Base-by-base conservation (phyloP, 2,888 invertebrate species). In the Ceriagrion tenellum region DNA sequence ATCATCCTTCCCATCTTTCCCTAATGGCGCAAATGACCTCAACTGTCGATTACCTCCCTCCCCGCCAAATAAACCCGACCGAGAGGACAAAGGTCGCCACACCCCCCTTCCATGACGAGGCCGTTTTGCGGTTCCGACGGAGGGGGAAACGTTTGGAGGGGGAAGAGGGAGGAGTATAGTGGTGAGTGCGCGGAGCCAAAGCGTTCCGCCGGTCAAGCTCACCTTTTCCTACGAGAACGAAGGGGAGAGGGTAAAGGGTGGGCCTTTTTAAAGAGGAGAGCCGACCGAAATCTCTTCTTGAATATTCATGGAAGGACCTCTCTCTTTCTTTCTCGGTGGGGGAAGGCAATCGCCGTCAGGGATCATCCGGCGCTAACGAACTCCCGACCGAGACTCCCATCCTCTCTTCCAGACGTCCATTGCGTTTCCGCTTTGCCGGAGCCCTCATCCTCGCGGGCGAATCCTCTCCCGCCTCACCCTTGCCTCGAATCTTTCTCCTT, bases 231-330 rank as follows among this genome's bases (percentile, higher is more conserved):
- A 20, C 74, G 74, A 81, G 93, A 47, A 69, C 69, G 93, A 69
- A 93, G 69, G 35, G 74, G 26, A 69, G 59, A 69, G 47, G 47
- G 35, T n/a, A 30, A 81, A 81, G 74, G 93, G 93, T 63, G 59
- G 93, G 69, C 47, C 93, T 91, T 91, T 40, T 63, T 91, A 59
- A n/a, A 47, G 59, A 59, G 13, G 59, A 63, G 91, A 91, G 93
- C 93, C n/a, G 93, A 93, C 93, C 69, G 69, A 93, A 93, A 93
- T 93, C 93, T 93, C 93, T 47, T 13, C 59, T 74, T 93, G 93
- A 93, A 93, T 93, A 93, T 93, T 93, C 93, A 93, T 93, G 93
- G 69, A 93, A 93, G 69, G 23, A n/a, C 93, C 69, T 69, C 59
- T 59, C 59, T 59, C 59, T 20, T 16, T 59, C 59, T 59, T 12